These are phyloP conservation scores for Netta rufina DNA, from an alignment of 2,797 vertebrate species.

Conservation along the genomic window DNA sequence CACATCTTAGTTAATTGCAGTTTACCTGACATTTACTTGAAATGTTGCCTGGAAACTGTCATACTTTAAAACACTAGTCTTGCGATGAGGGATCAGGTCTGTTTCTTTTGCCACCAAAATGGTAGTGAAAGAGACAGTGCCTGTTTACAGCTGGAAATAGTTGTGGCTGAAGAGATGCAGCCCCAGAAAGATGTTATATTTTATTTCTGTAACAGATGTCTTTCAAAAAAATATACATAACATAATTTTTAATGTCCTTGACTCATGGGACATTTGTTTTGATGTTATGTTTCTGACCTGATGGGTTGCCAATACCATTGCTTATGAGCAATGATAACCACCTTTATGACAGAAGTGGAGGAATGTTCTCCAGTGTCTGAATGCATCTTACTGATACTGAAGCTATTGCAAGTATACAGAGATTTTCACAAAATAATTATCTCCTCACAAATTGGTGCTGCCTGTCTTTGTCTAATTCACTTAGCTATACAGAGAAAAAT, in stretches of 20 bases:
- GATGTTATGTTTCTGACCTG: background rate
- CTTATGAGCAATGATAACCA: background rate
- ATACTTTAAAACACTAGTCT: conserved; percentile 18
- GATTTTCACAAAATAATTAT: background rate
- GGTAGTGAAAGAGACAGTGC: background rate
- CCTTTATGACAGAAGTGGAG: background rate
- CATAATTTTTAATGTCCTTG: background rate
- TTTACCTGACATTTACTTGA: conserved; percentile 39
- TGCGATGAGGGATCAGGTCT: conserved; percentile 29
- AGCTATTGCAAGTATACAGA: accelerated
- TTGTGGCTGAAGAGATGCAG: background rate
- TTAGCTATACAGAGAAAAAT: background rate
- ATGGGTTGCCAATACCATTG: background rate
- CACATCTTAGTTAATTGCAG: background rate
- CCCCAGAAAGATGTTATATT: background rate
- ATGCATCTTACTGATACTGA: background rate
- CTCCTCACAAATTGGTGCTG: background rate
- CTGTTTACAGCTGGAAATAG: conserved; percentile 5
- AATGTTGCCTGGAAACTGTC: conserved; percentile 59
- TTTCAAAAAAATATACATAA: background rate
- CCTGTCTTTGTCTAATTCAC: background rate
- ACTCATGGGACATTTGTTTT: background rate
- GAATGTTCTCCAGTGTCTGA: background rate
- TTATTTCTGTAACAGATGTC: background rate
- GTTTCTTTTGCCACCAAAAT: conserved; percentile 14